Conservation (phyloP, 1,140 invertebrate species). For the Idris sp. region DNA sequence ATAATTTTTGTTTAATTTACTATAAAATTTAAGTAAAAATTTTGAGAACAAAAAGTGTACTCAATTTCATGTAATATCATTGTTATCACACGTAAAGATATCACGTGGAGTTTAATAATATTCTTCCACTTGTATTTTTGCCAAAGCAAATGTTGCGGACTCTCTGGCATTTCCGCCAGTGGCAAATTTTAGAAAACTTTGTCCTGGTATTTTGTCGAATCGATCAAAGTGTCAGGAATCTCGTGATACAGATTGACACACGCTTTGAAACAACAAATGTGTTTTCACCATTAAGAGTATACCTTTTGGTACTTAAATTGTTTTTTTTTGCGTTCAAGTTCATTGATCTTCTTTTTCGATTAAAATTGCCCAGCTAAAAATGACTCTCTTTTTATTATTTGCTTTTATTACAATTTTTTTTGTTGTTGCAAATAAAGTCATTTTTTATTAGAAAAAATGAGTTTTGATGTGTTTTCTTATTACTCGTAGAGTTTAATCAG, state of each 20-base stretch:
- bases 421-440: no score
- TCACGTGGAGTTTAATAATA: slow-evolving; percentile 62
- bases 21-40: no score
- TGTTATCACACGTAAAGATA: slow-evolving; percentile 32
- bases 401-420: no score
- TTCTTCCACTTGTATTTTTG: slow-evolving; percentile 59
- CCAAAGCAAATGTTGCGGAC: slow-evolving; percentile 59
- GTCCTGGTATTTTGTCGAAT: slow-evolving; percentile 27
- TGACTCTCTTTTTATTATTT: no score
- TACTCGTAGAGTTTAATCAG: no score
- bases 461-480: no score
- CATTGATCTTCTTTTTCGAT: no score
- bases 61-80: slow-evolving; percentile 21
- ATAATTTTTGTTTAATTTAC: no score
- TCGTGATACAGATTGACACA: slow-evolving; percentile 10
- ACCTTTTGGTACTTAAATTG: background rate
- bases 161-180: slow-evolving; percentile 54
- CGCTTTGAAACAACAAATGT: slow-evolving; percentile 17
- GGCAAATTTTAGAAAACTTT: slow-evolving; percentile 50
- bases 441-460: background rate
- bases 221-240: slow-evolving; percentile 36
- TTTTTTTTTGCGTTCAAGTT: background rate
- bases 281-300: background rate
- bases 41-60: no score
- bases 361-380: no score